Base-by-base conservation (phyloP, 2,113 vertebrate species). In the Procavia capensis region DNA sequence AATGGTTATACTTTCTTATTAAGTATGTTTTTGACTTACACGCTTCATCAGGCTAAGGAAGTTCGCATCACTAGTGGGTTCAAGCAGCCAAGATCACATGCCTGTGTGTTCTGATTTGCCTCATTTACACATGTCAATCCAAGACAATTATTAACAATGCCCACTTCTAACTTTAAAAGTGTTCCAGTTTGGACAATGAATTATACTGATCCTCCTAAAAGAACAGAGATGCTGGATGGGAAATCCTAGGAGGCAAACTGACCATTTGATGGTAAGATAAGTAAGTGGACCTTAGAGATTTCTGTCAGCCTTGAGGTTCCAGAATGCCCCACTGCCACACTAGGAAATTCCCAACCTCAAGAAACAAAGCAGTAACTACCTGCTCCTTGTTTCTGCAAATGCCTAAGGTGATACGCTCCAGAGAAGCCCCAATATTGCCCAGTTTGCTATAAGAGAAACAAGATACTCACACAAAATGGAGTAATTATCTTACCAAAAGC, bases 401-500 rank as follows among this genome's bases (percentile, higher is more conserved):
- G 68, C 45, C 63, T 85, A 86, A 81, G 50, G 95, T 81, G 36
- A 96, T 61, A 90, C 76, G 70, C 92, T 96, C 97, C 93, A 93
- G 96, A 96, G 85, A 98, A 97, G 88, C 68, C 96, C 83, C 29
- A 10, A 8, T 88, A 34, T 84, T 61, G 70, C 45, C 80, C 70
- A 54, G 74, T 96, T 96, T 95, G 88, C 85, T 84, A 20, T 22
- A 22, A 78, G 75, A 96, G 82, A 96, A 97, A 96, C 94, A 95
- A 98, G 96, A 97, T 92, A 97, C 59, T 47, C 36, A 80, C 85
- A 95, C 94, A 90, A 96, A 97, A 95, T 86, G 95, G 93, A 98
- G 94, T 97, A 97, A 98, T 98, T 98, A 98, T 97, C 97, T 98
- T 75, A 94, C 90, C 97, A 97, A 97, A 97, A 95, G 34, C 57